Percentiles rank a stretch among this genome's conserved stretches.
Evolutionary conservation across 2,797 vertebrate species (phyloP).

Genomic region (Neosalanx taihuensis): DNA sequence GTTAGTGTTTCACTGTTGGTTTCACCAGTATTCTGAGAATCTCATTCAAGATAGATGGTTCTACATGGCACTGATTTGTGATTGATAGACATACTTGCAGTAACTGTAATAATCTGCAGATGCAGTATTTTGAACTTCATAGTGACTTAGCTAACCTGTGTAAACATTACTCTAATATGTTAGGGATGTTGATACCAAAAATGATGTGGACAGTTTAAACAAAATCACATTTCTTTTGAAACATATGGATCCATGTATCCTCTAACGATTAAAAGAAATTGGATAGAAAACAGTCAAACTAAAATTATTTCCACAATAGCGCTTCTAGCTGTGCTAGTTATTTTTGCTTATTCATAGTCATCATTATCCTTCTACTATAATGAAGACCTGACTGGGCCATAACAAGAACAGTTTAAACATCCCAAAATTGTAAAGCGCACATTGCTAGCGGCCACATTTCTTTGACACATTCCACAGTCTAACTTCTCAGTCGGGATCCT

Average conservation of each 20-base stretch:
- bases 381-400: constrained; percentile 1
- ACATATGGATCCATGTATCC: background rate
- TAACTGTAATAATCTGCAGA: background rate
- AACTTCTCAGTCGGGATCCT: background rate
- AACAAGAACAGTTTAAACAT: constrained; percentile 15
- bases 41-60: background rate
- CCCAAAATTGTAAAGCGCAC: constrained; percentile 21
- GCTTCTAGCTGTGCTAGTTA: constrained; percentile 18
- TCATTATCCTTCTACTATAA: constrained; percentile 17
- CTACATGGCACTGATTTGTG: background rate
- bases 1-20: background rate
- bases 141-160: background rate
- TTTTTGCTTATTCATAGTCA: constrained; percentile 25
- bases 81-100: background rate
- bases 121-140: too few species aligned
- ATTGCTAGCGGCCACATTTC: constrained; percentile 7
- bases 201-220: background rate
- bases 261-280: background rate
- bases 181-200: background rate
- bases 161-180: background rate
- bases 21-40: background rate
- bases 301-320: background rate
- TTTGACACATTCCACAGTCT: constrained; percentile 10
- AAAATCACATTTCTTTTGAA: background rate
- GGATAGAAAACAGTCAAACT: background rate